These are phyloP conservation scores for Brachyopa scutellaris DNA, from an alignment of 2,888 invertebrate species.

Conservation along the genomic window DNA sequence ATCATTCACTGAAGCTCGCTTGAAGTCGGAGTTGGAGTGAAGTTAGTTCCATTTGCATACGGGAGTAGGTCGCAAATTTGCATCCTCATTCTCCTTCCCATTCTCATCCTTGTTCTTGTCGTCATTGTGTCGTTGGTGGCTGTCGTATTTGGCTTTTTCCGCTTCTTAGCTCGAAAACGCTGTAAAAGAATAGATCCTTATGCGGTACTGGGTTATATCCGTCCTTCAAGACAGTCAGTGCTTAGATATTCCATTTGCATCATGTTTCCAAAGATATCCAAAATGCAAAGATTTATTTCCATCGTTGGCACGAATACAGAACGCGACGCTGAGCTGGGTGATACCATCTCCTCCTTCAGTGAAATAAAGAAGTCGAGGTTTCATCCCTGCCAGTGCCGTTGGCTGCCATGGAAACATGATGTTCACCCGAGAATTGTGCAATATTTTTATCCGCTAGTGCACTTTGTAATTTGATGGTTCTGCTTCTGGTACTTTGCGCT, in stretches of 20 bases:
- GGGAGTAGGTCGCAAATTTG: slow-evolving; percentile 70
- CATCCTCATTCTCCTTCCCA: slow-evolving; percentile 39
- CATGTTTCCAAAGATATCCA: slow-evolving; percentile 64
- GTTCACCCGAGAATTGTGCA: slow-evolving; percentile 55
- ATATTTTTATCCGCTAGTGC: slow-evolving; percentile 67
- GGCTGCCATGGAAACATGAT: slow-evolving; percentile 44
- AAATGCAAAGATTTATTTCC: slow-evolving; percentile 69
- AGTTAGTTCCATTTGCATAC: slow-evolving; percentile 71
- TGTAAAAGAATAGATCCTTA: slow-evolving; percentile 8
- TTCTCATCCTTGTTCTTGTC: slow-evolving; percentile 46
- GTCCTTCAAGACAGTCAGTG: slow-evolving; percentile 45
- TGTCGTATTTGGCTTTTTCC: slow-evolving; percentile 52
- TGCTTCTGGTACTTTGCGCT: slow-evolving; percentile 48
- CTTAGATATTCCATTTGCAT: slow-evolving; percentile 72
- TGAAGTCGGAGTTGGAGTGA: slow-evolving; percentile 8
- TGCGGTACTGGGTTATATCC: slow-evolving; percentile 45
- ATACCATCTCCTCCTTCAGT: background rate
- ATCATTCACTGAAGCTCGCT: slow-evolving; percentile 51
- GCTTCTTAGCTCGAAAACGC: slow-evolving; percentile 43
- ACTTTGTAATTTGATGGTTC: slow-evolving; percentile 67
- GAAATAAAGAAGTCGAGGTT: slow-evolving; percentile 15
- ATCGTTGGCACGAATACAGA: background rate
- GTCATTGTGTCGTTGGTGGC: slow-evolving; percentile 36
- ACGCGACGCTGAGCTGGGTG: too few relatives aligned
- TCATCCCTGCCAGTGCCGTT: slow-evolving; percentile 27